These are phyloP conservation scores for Labeo calbasu DNA, from an alignment of 2,797 vertebrate species.

Conservation along the genomic window DNA sequence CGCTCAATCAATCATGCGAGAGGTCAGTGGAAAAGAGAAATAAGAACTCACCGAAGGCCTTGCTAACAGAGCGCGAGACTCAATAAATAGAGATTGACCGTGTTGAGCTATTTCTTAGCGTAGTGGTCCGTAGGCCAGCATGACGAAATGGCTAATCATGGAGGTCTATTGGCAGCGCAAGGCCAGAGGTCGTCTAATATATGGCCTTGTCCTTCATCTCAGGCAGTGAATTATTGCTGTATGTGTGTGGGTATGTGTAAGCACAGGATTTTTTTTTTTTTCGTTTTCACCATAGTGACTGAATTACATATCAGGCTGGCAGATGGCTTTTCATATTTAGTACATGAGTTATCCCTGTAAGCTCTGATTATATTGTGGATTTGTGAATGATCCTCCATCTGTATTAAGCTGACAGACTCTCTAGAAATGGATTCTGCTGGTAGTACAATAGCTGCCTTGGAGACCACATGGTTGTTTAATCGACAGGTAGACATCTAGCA, in stretches of 20 bases:
- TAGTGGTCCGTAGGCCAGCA: slow-evolving; percentile 26
- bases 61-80: slow-evolving; percentile 28
- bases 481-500: slow-evolving; percentile 26
- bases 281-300: slow-evolving; percentile 11
- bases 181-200: slow-evolving; percentile 66
- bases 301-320: slow-evolving; percentile 13
- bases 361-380: slow-evolving; percentile 48
- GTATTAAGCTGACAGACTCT: slow-evolving; percentile 40
- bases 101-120: slow-evolving; percentile 24
- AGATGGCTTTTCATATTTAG: slow-evolving; percentile 45
- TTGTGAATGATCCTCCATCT: slow-evolving; percentile 45
- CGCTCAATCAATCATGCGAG: slow-evolving; percentile 37
- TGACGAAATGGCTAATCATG: slow-evolving; percentile 56
- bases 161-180: slow-evolving; percentile 60
- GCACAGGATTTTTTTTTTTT: neutral
- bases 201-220: slow-evolving; percentile 51
- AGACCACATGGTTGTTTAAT: slow-evolving; percentile 30
- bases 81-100: slow-evolving; percentile 44
- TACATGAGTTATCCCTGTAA: slow-evolving; percentile 32
- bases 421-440: slow-evolving; percentile 30
- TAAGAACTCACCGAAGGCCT: slow-evolving; percentile 21
- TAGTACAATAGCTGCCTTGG: slow-evolving; percentile 28
- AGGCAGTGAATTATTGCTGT: slow-evolving; percentile 26
- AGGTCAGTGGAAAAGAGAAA: slow-evolving; percentile 31
- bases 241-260: slow-evolving; percentile 31